Evolutionary conservation across 2,888 invertebrate genomes (phyloP).

Genomic region (Carterocephalus palaemon): DNA sequence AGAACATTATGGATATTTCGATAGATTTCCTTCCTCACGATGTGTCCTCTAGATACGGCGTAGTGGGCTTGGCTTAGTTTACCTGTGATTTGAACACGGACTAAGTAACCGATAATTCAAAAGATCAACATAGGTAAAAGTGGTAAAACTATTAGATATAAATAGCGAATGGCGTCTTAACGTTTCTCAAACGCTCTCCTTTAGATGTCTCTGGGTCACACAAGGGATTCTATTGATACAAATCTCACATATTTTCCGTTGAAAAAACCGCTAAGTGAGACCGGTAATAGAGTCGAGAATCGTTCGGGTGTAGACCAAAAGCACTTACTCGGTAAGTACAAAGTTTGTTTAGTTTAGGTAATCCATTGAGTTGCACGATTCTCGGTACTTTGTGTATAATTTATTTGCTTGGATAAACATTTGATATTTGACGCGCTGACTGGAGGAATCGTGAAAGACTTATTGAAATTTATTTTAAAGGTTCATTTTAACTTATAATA

Average conservation of each 20-base stretch:
- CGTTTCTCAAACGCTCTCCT: conserved; percentile 54
- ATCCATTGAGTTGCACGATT: conserved; percentile 41
- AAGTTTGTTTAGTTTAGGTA: conserved; percentile 42
- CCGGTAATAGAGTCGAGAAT: conserved; percentile 21
- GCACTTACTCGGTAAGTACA: conserved; percentile 30
- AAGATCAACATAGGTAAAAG: no score
- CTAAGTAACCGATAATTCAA: conserved; percentile 1
- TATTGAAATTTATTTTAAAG: conserved; percentile 11
- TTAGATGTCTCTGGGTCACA: conserved; percentile 66
- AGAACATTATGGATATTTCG: no score
- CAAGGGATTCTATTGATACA: conserved; percentile 60
- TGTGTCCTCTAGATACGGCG: no score
- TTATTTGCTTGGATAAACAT: conserved; percentile 44
- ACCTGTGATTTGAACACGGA: no score
- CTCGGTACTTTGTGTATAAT: conserved; percentile 39
- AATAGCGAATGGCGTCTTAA: conserved; percentile 43
- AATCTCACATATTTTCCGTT: conserved; percentile 25
- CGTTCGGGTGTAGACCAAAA: conserved; percentile 13
- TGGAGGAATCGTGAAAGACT: conserved; percentile 19
- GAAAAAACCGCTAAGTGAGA: conserved; percentile 9
- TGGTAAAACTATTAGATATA: no score
- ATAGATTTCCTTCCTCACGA: no score
- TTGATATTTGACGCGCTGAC: conserved; percentile 32
- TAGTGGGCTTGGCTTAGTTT: no score
- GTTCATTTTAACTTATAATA: conserved; percentile 11